Evolutionary conservation across 2,888 invertebrate genomes (phyloP).

Genomic region (Ganaspis brasiliensis): DNA sequence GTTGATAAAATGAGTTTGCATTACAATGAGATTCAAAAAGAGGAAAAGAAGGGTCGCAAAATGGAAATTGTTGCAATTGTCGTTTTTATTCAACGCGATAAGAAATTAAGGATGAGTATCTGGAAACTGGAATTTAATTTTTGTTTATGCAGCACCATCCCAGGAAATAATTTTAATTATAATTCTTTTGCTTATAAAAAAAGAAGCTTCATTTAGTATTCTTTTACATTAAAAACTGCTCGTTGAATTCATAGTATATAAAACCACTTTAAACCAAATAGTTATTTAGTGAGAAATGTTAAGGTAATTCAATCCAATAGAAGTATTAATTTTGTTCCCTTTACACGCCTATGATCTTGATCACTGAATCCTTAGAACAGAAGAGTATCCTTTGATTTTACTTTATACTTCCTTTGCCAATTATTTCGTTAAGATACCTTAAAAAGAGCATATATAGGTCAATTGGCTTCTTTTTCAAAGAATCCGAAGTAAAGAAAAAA

Average conservation of each 20-base stretch:
- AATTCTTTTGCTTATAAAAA: background rate
- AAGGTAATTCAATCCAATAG: background rate
- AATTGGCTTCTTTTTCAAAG: constrained; percentile 11
- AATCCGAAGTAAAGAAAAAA: no score
- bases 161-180: background rate
- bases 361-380: constrained; percentile 3
- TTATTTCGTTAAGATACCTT: constrained; percentile 5
- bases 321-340: background rate
- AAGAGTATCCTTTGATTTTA: background rate
- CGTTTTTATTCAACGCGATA: background rate
- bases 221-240: no score
- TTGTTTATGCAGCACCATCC: background rate
- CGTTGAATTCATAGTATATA: no score
- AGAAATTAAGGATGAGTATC: background rate
- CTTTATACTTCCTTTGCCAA: background rate
- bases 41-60: background rate
- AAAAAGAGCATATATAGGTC: constrained; percentile 11
- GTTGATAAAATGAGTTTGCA: constrained; percentile 56
- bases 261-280: no score
- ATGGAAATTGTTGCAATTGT: constrained; percentile 27
- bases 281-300: background rate
- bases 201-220: background rate
- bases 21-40: background rate
- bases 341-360: background rate
- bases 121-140: background rate